phyloP scores from a whole-genome alignment of 2,888 invertebrate genomes.

The Eilema griseolum region DNA sequence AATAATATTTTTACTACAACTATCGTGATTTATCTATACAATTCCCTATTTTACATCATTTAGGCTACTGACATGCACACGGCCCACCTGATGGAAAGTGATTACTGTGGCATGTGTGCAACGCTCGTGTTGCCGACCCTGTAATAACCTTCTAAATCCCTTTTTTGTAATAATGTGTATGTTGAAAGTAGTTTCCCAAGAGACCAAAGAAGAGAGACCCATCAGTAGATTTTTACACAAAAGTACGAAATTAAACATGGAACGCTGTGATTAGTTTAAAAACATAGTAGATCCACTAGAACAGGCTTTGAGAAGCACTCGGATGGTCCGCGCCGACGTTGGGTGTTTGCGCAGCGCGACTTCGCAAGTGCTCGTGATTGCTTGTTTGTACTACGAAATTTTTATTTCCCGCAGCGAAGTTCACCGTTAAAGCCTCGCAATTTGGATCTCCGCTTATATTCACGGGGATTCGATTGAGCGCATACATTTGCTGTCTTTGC shows the following conservation, averaged over 20 bases:
- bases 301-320: slow-evolving; percentile 77
- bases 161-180: too few relatives aligned
- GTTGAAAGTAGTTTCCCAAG: background rate
- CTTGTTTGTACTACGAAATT: slow-evolving; percentile 80
- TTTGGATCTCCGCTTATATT: slow-evolving; percentile 56
- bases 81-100: too few relatives aligned
- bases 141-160: too few relatives aligned
- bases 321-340: slow-evolving; percentile 42
- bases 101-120: too few relatives aligned
- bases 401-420: slow-evolving; percentile 72
- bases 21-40: background rate
- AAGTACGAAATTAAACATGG: background rate
- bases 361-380: slow-evolving; percentile 83
- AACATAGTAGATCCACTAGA: slow-evolving; percentile 35
- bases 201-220: background rate
- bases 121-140: too few relatives aligned
- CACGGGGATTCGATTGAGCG: slow-evolving; percentile 31
- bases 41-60: background rate
- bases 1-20: too few relatives aligned
- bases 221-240: background rate
- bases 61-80: too few relatives aligned
- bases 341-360: slow-evolving; percentile 75
- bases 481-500: slow-evolving; percentile 31
- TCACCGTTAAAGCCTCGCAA: slow-evolving; percentile 59
- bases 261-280: background rate